Evolutionary conservation across 2,888 invertebrate species (phyloP), one percentile per base, ranked within the genome.

Genomic region (Dione vanillae): DNA sequence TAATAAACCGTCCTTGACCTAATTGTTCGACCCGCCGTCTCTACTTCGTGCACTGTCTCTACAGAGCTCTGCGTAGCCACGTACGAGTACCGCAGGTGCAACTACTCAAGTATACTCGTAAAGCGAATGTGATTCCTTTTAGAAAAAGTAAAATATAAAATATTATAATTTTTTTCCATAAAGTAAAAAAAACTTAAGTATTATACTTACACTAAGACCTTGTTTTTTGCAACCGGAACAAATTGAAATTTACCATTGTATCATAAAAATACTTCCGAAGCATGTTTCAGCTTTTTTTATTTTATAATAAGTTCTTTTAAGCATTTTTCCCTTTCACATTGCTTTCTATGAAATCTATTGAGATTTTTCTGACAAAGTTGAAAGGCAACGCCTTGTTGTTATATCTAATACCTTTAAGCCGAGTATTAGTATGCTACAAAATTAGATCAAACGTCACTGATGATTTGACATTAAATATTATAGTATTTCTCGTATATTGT

Each of bases 1-100:
- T 16, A 56, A 40, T 56, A 56, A 40, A 37, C 37, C 37, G 56
- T 16, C 56, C 56, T 56, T 56, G 56, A 56, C 56, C 56, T 16
- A 56, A 56, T 19, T 40, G 7, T 37, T 37, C 10, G n/a, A 37
- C n/a, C 16, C 16, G 35, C n/a, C 35, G 0, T 54, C n/a, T 54
- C 37, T 54, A 35, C 27, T n/a, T n/a, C 14, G 1, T 51, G 20
- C n/a, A 19, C 16, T 16, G 40, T 27, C 2, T 27, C 2, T 27
- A 27, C 5, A 27, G 27, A 27, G 27, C 27, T 27, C 27, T n/a
- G 5, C 27, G 27, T 27, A 27, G 27, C 27, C 5, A 3, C 27
- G n/a, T n/a, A 47, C 47, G 9, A 5, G 2, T 35, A 54, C 54
- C 37, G 11, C 37, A 54, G 54, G 16, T 37, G 37, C 11, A 54